These are phyloP conservation scores for Menidia menidia DNA, from an alignment of 2,797 vertebrate genomes.

Conservation along the genomic window DNA sequence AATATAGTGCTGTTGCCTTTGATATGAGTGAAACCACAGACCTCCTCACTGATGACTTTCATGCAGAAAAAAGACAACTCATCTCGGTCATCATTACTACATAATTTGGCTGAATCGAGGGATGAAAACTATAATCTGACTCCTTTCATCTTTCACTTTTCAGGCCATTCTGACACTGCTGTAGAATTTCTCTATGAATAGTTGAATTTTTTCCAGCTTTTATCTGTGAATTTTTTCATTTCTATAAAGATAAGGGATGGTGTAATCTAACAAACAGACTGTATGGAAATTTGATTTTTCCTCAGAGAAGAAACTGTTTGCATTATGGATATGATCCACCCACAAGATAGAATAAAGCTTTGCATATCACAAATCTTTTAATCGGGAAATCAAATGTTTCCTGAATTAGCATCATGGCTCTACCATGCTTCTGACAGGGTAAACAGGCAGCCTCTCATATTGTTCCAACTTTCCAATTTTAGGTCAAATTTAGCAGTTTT, in stretches of 20 bases:
- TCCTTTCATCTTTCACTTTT: not conserved
- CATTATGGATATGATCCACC: constrained; percentile 10
- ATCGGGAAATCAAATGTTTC: constrained; percentile 5
- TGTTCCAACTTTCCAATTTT: not conserved
- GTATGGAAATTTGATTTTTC: not conserved
- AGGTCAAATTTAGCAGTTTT: no score
- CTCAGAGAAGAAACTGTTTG: not conserved
- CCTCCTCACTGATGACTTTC: constrained; percentile 2
- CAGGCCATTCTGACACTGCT: not conserved
- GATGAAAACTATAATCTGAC: not conserved
- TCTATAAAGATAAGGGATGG: not conserved
- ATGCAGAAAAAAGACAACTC: not conserved
- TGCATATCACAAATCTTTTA: not conserved
- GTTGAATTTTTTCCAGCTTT: not conserved
- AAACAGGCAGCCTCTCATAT: constrained; percentile 2
- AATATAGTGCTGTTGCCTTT: not conserved
- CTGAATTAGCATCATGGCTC: constrained; percentile 6
- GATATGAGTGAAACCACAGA: not conserved
- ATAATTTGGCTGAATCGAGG: constrained; percentile 12
- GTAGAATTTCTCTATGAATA: not conserved
- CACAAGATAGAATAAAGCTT: constrained; percentile 6
- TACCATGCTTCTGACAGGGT: constrained; percentile 5
- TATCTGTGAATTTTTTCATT: not conserved
- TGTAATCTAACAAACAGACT: not conserved
- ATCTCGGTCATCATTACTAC: constrained; percentile 1